Conservation (phyloP, 2,797 vertebrate species). For the Hephaestus fuliginosus region DNA sequence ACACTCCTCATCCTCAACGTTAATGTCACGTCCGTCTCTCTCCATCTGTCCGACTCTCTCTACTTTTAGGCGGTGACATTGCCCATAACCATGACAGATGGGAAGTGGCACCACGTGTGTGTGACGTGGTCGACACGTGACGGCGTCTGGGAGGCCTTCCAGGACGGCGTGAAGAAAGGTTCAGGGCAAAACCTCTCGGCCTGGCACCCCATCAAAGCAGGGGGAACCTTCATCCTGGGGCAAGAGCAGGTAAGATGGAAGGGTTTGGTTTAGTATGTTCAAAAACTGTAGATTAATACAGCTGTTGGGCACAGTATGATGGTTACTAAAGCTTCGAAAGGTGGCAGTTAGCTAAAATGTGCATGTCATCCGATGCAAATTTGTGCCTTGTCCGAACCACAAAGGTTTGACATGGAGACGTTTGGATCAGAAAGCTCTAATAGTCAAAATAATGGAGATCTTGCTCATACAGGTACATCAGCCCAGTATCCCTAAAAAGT, state of each 20-base stretch:
- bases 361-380: neutral
- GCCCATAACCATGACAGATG: constrained; percentile 84
- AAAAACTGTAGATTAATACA: neutral
- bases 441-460: neutral
- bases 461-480: neutral
- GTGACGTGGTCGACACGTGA: constrained; percentile 90
- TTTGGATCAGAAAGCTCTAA: neutral
- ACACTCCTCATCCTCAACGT: neutral
- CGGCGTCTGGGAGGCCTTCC: constrained; percentile 87
- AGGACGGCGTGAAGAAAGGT: constrained; percentile 84
- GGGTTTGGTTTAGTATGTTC: too few relatives aligned
- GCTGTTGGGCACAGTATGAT: neutral
- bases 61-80: constrained; percentile 82
- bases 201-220: constrained; percentile 88
- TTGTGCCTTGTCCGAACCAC: neutral
- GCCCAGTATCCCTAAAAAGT: neutral
- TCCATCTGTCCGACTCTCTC: neutral
- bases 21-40: neutral
- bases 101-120: constrained; percentile 91
- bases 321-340: neutral
- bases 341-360: neutral
- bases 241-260: constrained; percentile 88
- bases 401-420: too few relatives aligned
- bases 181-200: constrained; percentile 84
- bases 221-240: constrained; percentile 88